Evolutionary conservation across 1,140 invertebrate species (phyloP).

Genomic region (Polypedilum pembai): DNA sequence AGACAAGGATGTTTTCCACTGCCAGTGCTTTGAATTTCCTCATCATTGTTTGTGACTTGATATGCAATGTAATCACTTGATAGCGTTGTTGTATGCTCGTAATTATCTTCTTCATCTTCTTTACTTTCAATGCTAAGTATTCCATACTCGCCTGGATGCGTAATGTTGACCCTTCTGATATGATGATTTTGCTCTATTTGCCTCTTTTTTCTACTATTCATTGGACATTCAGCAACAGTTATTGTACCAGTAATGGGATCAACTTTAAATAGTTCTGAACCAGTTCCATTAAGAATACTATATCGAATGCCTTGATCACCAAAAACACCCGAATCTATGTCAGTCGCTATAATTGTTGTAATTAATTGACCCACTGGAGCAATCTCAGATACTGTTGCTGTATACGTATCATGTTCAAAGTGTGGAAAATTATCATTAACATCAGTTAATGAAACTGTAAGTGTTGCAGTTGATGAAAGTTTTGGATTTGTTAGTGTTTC

Average conservation of each 20-base stretch:
- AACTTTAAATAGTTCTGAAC: slow-evolving; percentile 73
- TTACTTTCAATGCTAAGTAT: neutral
- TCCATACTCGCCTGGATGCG: neutral
- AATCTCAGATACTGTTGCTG: slow-evolving; percentile 62
- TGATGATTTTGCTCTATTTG: slow-evolving; percentile 21
- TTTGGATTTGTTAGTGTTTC: slow-evolving; percentile 67
- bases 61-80: slow-evolving; percentile 34
- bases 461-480: slow-evolving; percentile 76
- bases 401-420: slow-evolving; percentile 68
- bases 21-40: neutral
- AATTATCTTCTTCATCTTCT: neutral
- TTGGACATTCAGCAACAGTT: slow-evolving; percentile 65
- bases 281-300: slow-evolving; percentile 66
- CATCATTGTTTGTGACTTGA: slow-evolving; percentile 16
- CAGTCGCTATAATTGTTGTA: slow-evolving; percentile 67
- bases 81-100: slow-evolving; percentile 33
- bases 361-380: slow-evolving; percentile 62
- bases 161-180: slow-evolving; percentile 26
- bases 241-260: slow-evolving; percentile 73
- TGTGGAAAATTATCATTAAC: slow-evolving; percentile 84
- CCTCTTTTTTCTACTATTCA: neutral
- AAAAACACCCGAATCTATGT: slow-evolving; percentile 73
- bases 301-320: slow-evolving; percentile 69
- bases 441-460: slow-evolving; percentile 74
- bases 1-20: slow-evolving; percentile 58